Percentiles rank a stretch among this genome's conserved stretches.
Conservation (phyloP, 2,888 invertebrate species). For the Oeneis ivallda region DNA sequence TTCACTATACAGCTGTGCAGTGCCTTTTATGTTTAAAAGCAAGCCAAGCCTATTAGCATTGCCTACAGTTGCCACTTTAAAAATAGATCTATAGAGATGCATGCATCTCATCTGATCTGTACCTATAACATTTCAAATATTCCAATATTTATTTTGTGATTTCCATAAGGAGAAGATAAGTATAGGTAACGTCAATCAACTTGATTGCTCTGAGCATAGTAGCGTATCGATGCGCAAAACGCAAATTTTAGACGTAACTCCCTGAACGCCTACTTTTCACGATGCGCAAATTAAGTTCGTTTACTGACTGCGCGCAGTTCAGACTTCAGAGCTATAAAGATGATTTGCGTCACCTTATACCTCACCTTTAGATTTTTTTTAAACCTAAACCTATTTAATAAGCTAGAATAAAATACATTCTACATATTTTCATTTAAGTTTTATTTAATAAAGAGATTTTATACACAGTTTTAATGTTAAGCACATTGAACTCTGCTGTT, state of each 20-base stretch:
- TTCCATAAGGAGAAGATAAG: background rate
- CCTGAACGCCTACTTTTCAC: no score
- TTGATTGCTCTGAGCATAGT: no score
- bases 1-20: no score
- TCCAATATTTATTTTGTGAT: constrained; percentile 6
- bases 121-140: background rate
- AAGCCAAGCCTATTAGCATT: background rate
- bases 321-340: no score
- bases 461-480: constrained; percentile 5
- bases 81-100: background rate
- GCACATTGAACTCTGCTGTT: constrained; percentile 4
- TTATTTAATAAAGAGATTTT: constrained; percentile 11
- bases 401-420: background rate
- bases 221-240: no score
- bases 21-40: no score
- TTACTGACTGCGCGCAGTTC: no score
- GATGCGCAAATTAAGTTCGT: no score
- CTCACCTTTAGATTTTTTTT: constrained; percentile 1
- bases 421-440: constrained; percentile 7
- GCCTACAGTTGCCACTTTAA: background rate
- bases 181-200: background rate
- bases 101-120: background rate
- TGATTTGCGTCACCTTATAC: no score
- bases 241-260: no score
- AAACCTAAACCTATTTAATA: no score